Base-by-base conservation (phyloP, 2,888 invertebrate species). In the Lasioglossum leucozonium region DNA sequence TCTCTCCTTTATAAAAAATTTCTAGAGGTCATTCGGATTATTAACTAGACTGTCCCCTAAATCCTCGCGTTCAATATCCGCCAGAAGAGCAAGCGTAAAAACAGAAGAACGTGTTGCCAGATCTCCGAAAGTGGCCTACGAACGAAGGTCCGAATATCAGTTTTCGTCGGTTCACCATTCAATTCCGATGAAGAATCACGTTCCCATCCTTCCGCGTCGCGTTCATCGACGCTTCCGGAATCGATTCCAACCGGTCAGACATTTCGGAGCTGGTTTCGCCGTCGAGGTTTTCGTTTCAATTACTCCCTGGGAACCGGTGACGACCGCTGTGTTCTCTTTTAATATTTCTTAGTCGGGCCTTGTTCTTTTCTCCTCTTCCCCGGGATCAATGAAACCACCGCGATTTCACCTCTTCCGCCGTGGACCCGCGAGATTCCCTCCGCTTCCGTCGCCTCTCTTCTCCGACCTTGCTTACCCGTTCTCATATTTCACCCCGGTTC, bases 401-500 rank as follows among this genome's bases (percentile, higher is more conserved):
- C 10, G 30, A 55, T 30, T 62, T 44, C 5, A 16, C 26, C 6
- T 26, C 42, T 77, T 26, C 37, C 18, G 34, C 16, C 62, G 8
- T 22, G 44, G 22, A 51, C 11, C 55, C 40, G 44, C 11, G 55
- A 65, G 47, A 69, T 37, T 65, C 55, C 58, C 11, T 44, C 47
- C 10, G 11, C 18, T 18, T 30, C 62, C 16, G 18, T 22, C 37
- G 0, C 11, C 37, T 37, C 67, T 67, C 40, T 11, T 22, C n/a
- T n/a, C 69, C 40, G n/a, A 22, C 40, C 22, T n/a, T n/a, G 13
- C 30, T 44, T 67, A n/a, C 16, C 34, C 42, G 18, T 34, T 44
- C 74, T 79, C 85, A 79, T 79, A 82, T 71, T 77, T 85, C 77
- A 77, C 72, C 34, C 22, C 69, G 65, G 74, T 77, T 82, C 76